Evolutionary conservation across 1,140 invertebrate species (phyloP).

Genomic region (Chironomus striatipennis): DNA sequence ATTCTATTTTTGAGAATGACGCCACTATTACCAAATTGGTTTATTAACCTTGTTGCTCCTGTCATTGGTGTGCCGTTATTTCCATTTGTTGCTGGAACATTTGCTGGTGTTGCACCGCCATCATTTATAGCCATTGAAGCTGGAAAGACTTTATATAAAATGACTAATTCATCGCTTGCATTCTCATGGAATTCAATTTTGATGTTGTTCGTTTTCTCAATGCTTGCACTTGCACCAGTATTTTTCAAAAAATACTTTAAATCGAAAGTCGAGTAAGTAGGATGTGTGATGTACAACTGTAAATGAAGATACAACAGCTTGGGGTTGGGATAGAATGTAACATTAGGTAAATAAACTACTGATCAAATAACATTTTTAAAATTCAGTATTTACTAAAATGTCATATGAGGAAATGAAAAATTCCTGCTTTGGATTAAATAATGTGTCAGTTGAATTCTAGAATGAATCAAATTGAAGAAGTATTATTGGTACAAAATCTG

Average conservation of each 20-base stretch:
- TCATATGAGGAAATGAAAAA: no score
- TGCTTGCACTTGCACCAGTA: constrained; percentile 83
- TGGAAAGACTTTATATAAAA: constrained; percentile 87
- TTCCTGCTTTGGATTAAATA: no score
- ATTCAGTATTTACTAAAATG: no score
- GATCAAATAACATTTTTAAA: no score
- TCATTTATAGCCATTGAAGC: constrained; percentile 97
- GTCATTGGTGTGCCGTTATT: constrained; percentile 89
- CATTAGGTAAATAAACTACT: no score
- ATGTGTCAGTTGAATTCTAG: no score
- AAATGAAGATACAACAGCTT: no score
- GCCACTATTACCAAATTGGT: constrained; percentile 98
- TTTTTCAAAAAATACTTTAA: constrained; percentile 77
- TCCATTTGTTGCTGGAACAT: constrained; percentile 90
- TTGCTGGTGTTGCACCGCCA: constrained; percentile 90
- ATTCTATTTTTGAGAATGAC: constrained; percentile 96
- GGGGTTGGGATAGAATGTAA: no score
- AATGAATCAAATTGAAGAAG: no score
- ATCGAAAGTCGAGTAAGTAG: constrained; percentile 65
- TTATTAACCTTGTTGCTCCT: constrained; percentile 96
- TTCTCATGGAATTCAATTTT: constrained; percentile 82
- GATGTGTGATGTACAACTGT: no score
- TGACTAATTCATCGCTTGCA: constrained; percentile 82
- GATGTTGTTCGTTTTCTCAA: constrained; percentile 64
- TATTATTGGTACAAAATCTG: no score